phyloP scores from a whole-genome alignment of 2,113 vertebrate genomes.

The Eubucco bourcierii region DNA sequence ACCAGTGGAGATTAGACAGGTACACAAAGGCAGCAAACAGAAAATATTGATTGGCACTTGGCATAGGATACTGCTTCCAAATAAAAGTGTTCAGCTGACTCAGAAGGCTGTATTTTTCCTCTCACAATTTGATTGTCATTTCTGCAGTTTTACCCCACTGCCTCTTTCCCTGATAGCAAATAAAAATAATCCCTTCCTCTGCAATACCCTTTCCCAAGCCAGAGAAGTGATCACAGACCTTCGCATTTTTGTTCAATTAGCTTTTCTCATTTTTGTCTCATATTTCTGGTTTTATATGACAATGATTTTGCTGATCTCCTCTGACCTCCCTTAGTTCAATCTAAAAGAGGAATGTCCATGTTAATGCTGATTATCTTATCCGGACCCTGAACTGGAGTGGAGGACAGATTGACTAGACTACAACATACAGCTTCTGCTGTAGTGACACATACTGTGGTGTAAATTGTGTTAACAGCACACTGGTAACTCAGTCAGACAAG shows the following conservation, averaged over 20 bases:
- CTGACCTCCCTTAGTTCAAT: background rate
- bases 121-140: background rate
- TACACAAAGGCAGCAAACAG: background rate
- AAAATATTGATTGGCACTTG: conserved; percentile 30
- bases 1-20: background rate
- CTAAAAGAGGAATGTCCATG: background rate
- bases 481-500: background rate
- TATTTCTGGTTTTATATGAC: background rate
- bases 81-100: background rate
- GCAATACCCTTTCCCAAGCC: background rate
- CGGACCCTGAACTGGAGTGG: background rate
- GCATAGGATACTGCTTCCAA: background rate
- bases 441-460: background rate
- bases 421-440: background rate
- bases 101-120: conserved; percentile 27
- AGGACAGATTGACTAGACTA: background rate
- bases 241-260: background rate
- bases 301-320: background rate
- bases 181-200: background rate
- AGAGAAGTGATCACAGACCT: background rate
- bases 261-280: background rate
- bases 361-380: background rate
- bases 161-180: background rate
- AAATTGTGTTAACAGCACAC: rapidly evolving
- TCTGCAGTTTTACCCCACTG: background rate